These are phyloP conservation scores for Zosterops pallidus DNA, from an alignment of 2,113 vertebrate genomes.

Conservation along the genomic window DNA sequence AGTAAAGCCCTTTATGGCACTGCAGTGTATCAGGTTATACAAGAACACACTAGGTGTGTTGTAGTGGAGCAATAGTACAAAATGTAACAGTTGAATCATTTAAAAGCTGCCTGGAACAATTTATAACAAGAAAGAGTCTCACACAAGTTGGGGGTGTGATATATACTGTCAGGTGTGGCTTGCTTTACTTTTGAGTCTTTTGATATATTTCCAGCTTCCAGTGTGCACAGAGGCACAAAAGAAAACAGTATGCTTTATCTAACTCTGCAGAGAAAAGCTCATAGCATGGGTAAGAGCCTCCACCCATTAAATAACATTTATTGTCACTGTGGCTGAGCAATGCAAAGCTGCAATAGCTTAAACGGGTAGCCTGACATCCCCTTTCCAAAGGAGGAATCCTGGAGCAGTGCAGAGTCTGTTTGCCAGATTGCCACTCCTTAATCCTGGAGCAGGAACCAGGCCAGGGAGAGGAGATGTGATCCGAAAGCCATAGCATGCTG, in stretches of 20 bases:
- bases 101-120: neutral
- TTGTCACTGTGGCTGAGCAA: neutral
- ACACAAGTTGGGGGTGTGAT: neutral
- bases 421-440: constrained; percentile 21
- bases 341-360: neutral
- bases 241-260: neutral
- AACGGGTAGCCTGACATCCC: neutral
- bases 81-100: neutral
- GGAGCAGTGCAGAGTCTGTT: neutral
- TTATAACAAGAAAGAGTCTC: neutral
- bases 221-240: neutral
- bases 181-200: neutral
- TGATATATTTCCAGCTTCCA: neutral
- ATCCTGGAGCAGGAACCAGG: neutral
- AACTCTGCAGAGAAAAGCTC: neutral
- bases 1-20: neutral
- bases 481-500: neutral
- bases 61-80: neutral
- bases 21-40: neutral
- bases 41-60: neutral
- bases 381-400: neutral
- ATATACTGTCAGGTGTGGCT: neutral
- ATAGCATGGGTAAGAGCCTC: neutral
- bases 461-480: neutral
- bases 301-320: neutral